Evolutionary conservation across 2,888 invertebrate genomes (phyloP), one percentile per base, ranked within the genome.

Genomic region (Brachycybe producta): DNA sequence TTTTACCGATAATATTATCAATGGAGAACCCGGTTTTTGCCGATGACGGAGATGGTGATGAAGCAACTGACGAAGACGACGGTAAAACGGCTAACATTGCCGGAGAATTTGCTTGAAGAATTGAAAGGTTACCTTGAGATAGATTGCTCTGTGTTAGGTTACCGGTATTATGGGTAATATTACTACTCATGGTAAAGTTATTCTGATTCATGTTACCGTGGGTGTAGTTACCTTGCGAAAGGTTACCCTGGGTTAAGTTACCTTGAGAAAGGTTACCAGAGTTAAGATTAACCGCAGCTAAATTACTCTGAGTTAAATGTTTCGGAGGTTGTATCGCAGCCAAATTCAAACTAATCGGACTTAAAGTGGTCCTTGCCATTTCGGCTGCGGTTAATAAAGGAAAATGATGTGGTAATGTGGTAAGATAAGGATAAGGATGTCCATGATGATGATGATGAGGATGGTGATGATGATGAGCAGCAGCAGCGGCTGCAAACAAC

Each of bases 361-460:
- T 23, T 8, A 78, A 65, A 1, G 74, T 73, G 15, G 78, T 70
- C 1, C 79, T 72, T 17, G 78, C 73, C 27, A 80, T 65, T 34
- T 80, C 73, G 49, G 78, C 72, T 41, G 79, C 79, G 42, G 78
- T 76, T 13, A 79, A 69, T 15, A 74, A 62, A 5, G 74, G 72
- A 36, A 73, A 61, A 24, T 66, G 68, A 32, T 59, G 63, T 8
- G 69, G 70, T 15, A 68, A 61, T 1, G 69, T 71, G 34, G 70
- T 65, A 49, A 71, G 62, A 57, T 69, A 71, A 0, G 28, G 32
- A 17, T 41, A 27, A 17, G 17, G 30, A 24, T 42, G 34, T 1
- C 30, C 32, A 32, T 45, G 28, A 32, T 48, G 49, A 13, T 45
- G 43, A n/a, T 24, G 44, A 34, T 43, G 50, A 11, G 34, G 40